These are phyloP conservation scores for Progne subis DNA, from an alignment of 2,113 vertebrate genomes.

Conservation along the genomic window DNA sequence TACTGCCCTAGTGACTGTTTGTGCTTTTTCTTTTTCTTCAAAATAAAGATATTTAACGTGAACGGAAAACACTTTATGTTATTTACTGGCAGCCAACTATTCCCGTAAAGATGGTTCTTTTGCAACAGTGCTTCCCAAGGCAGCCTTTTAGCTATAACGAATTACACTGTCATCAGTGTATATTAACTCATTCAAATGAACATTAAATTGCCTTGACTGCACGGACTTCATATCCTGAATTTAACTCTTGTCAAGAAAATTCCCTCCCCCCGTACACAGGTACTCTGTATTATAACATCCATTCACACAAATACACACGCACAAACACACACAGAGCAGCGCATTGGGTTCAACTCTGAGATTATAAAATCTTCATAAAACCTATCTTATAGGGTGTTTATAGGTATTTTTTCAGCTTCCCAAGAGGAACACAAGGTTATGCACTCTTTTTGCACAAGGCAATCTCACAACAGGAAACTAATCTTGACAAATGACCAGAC, in stretches of 20 bases:
- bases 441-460: slow-evolving; percentile 37
- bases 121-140: neutral
- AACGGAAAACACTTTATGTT: neutral
- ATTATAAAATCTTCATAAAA: slow-evolving; percentile 28
- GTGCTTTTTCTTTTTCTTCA: neutral
- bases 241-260: neutral
- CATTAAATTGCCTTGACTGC: neutral
- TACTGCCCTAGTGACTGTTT: neutral
- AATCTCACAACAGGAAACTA: slow-evolving; percentile 68
- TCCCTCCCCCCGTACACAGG: neutral
- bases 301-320: neutral
- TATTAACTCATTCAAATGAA: neutral
- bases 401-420: slow-evolving; percentile 26
- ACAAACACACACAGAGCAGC: neutral
- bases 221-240: neutral
- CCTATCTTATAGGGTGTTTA: slow-evolving; percentile 1
- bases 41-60: neutral
- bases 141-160: neutral
- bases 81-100: neutral
- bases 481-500: slow-evolving; percentile 70
- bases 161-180: neutral
- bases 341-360: neutral
- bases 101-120: neutral
- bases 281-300: neutral
- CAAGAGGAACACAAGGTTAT: slow-evolving; percentile 33